A percentile compares a stretch with the other conserved stretches of the same genome.
phyloP scores from a whole-genome alignment of 2,888 invertebrate genomes.

The Drosophila imparisetae region DNA sequence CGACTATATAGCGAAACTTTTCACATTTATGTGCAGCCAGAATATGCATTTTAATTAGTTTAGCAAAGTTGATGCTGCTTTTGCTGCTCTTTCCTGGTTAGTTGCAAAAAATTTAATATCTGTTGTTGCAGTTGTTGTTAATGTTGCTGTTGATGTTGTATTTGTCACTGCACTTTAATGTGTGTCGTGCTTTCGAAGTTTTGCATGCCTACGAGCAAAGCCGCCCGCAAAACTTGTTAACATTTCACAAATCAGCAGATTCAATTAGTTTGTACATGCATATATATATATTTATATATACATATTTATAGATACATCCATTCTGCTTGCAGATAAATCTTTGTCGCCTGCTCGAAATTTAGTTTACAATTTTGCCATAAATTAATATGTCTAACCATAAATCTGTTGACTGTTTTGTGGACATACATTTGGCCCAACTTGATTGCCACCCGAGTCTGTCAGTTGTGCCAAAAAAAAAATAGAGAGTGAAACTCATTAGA shows the following conservation, averaged over 20 bases:
- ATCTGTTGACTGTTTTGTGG: constrained; percentile 60
- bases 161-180: constrained; percentile 69
- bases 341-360: constrained; percentile 52
- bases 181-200: constrained; percentile 47
- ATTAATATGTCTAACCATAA: constrained; percentile 72
- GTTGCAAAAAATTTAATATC: constrained; percentile 70
- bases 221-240: constrained; percentile 73
- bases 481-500: constrained; percentile 66
- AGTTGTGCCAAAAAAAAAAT: constrained; percentile 4
- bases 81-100: constrained; percentile 57
- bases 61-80: constrained; percentile 67
- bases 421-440: constrained; percentile 45
- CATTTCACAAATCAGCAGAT: constrained; percentile 80
- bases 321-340: constrained; percentile 60
- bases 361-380: constrained; percentile 69
- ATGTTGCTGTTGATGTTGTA: constrained; percentile 41
- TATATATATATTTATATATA: not conserved
- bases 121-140: constrained; percentile 21
- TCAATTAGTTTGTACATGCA: constrained; percentile 67
- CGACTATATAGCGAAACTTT: constrained; percentile 50
- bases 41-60: constrained; percentile 81
- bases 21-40: constrained; percentile 61
- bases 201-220: constrained; percentile 49
- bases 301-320: not conserved
- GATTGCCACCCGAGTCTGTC: constrained; percentile 36